Evolutionary conservation across 2,113 vertebrate species (phyloP), one percentile per base, ranked within the genome.

Genomic region (Probosciger aterrimus): DNA sequence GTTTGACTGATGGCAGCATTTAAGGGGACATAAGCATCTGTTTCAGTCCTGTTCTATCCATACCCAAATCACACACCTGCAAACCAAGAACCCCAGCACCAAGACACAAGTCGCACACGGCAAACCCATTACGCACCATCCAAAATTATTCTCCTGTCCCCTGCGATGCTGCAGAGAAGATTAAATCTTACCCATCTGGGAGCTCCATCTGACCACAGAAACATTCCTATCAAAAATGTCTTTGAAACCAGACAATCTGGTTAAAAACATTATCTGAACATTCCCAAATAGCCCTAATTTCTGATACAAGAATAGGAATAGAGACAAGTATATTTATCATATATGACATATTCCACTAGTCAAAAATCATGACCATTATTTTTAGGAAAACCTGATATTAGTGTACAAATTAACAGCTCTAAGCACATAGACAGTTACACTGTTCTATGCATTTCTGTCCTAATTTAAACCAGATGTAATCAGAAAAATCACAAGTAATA

Each of bases 401-500:
- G 33, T 2, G 1, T 20, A 70, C 80, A 74, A 91, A 78, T 47
- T 35, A 79, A 52, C 70, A 77, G 49, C 25, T 77, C 24, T 62
- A 69, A 52, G 41, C 37, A 65, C 30, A 57, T 57, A 23, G 59
- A 33, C 16, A 44, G 37, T 33, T 90, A 78, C 50, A 73, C 46
- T 79, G 49, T 63, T 86, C 80, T 91, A 69, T 90, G 83, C 67
- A 47, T 80, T 87, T 67, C n/a, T 80, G 22, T 25, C 52, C 62
- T 92, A 96, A 96, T 69, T 94, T 90, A 92, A 95, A 93, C 50
- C 96, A 96, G 92, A 87, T 95, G 94, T 68, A 82, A 95, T 89
- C 33, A 91, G 87, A 91, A 82, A 91, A 89, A 90, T 80, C 80
- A 82, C n/a, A 24, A 90, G 70, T n/a, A 93, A 95, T 90, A 94